Percentiles rank a stretch among this genome's conserved stretches.
Conservation (phyloP, 2,113 vertebrate species). For the Okapia johnstoni region DNA sequence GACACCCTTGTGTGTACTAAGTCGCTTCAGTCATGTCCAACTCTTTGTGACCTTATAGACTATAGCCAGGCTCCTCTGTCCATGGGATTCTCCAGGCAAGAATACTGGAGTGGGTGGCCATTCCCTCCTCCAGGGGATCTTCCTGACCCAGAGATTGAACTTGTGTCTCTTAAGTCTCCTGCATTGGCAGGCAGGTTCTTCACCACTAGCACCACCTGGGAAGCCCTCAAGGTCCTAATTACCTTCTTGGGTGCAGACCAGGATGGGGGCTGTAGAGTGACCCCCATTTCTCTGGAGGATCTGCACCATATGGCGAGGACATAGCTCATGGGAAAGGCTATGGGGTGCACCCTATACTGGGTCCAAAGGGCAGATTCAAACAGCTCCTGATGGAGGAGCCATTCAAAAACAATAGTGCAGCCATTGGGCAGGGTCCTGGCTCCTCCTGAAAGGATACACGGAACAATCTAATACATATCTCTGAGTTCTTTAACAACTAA, state of each 20-base stretch:
- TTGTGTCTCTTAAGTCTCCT: background rate
- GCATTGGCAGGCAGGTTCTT: background rate
- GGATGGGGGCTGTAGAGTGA: background rate
- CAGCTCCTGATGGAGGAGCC: background rate
- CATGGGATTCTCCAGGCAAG: background rate
- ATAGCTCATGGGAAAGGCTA: background rate
- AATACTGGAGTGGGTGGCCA: background rate
- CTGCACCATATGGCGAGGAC: rapidly evolving
- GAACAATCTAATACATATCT: background rate
- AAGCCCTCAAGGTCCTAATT: background rate
- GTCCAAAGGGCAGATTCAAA: background rate
- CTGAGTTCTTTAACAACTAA: background rate
- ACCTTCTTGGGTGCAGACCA: background rate
- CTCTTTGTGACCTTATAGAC: background rate
- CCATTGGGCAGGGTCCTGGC: background rate
- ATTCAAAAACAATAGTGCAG: rapidly evolving
- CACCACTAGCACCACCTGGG: background rate
- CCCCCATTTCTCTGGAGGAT: background rate
- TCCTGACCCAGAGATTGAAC: background rate
- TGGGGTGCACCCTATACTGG: background rate
- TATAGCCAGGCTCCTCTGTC: background rate
- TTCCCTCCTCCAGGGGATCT: background rate
- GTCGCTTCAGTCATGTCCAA: background rate
- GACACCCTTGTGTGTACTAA: background rate
- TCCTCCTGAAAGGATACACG: background rate